Evolutionary conservation across 2,888 invertebrate species (phyloP).

Genomic region (Neoaliturus tenellus): DNA sequence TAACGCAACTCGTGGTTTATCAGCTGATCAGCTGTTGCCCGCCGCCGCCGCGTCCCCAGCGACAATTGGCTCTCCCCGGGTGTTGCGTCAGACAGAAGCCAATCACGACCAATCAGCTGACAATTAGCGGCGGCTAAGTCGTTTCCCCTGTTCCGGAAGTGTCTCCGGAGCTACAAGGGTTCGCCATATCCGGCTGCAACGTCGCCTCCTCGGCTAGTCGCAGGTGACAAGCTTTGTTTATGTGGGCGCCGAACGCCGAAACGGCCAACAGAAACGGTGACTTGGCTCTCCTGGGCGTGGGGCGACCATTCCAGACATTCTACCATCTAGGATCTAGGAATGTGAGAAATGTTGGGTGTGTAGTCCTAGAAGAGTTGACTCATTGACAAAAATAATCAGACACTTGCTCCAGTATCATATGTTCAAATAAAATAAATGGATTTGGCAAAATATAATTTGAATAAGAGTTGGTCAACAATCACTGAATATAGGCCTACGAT

Average conservation of each 20-base stretch:
- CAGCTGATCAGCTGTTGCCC: background rate
- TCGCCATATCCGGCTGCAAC: conserved; percentile 32
- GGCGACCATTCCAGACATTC: no score
- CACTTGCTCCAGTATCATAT: no score
- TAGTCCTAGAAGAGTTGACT: no score
- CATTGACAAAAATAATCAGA: no score
- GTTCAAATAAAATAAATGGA: no score
- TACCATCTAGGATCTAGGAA: no score
- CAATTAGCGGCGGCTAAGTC: conserved; percentile 41
- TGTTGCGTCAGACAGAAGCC: background rate
- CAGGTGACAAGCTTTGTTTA: conserved; percentile 22
- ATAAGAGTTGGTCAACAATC: no score
- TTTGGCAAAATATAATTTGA: no score
- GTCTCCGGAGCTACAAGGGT: conserved; percentile 41
- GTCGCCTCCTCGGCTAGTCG: conserved; percentile 1
- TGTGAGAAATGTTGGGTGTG: no score
- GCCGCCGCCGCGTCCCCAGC: background rate
- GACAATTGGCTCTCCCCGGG: background rate
- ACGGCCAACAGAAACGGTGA: background rate
- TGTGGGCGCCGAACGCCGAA: background rate
- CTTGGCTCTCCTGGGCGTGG: background rate
- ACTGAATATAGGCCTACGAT: no score
- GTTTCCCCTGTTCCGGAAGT: conserved; percentile 48
- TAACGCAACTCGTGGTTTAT: background rate
- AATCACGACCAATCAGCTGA: conserved; percentile 28